These are phyloP conservation scores for Echinops telfairi DNA, from an alignment of 2,113 vertebrate species.

Conservation along the genomic window DNA sequence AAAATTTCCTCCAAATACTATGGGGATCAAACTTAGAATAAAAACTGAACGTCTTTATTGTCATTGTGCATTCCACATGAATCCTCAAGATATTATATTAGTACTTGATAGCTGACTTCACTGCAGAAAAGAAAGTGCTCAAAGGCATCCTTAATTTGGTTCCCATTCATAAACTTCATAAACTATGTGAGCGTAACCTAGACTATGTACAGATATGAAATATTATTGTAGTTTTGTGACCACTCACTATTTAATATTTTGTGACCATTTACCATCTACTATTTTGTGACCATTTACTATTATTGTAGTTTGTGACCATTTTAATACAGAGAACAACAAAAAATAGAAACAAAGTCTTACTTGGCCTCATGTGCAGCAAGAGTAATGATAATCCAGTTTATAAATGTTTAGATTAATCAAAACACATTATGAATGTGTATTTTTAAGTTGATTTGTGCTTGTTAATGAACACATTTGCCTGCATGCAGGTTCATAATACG, in stretches of 20 bases:
- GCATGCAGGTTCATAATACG: neutral
- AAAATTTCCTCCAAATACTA: constrained; percentile 29
- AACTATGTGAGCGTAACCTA: constrained; percentile 53
- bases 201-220: constrained; percentile 28
- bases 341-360: constrained; percentile 73
- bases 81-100: constrained; percentile 42
- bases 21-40: neutral
- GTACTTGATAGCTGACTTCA: constrained; percentile 73
- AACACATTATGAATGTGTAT: constrained; percentile 55
- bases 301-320: constrained; percentile 60
- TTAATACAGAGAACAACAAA: constrained; percentile 65
- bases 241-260: too few species aligned
- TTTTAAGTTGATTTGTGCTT: constrained; percentile 75
- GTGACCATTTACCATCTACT: too few species aligned
- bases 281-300: too few species aligned
- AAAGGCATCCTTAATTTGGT: constrained; percentile 62
- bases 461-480: neutral
- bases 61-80: neutral
- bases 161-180: constrained; percentile 62
- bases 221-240: constrained; percentile 56
- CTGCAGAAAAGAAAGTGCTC: constrained; percentile 52
- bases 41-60: constrained; percentile 48
- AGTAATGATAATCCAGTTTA: constrained; percentile 73
- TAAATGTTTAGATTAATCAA: constrained; percentile 68
- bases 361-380: constrained; percentile 18